Evolutionary conservation across 2,113 vertebrate species (phyloP).

Genomic region (Lathamus discolor): DNA sequence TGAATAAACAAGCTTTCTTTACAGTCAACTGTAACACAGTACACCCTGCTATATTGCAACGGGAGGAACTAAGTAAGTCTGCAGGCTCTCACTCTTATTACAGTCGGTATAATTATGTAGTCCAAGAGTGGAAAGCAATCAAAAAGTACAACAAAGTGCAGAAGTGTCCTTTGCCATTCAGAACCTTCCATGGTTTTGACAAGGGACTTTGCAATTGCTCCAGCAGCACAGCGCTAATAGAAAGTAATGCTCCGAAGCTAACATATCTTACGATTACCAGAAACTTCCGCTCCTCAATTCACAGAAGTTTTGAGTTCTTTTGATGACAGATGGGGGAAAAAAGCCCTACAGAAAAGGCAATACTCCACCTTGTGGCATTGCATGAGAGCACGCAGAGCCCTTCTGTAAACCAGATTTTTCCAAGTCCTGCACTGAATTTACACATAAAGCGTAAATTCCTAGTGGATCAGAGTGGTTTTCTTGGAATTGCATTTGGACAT

Average conservation of each 20-base stretch:
- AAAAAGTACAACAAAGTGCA: background rate
- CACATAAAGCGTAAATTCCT: background rate
- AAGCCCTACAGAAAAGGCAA: conserved; percentile 60
- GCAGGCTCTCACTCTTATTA: background rate
- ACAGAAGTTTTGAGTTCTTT: background rate
- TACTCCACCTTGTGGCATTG: conserved; percentile 77
- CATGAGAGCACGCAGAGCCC: background rate
- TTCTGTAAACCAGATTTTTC: background rate
- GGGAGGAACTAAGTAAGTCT: background rate
- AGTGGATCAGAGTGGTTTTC: background rate
- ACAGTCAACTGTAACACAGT: background rate
- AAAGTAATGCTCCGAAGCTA: background rate
- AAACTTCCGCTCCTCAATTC: background rate
- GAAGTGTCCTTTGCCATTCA: background rate
- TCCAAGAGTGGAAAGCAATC: background rate
- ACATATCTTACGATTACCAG: background rate
- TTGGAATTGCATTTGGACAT: background rate
- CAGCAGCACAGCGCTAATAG: background rate
- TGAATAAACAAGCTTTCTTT: background rate
- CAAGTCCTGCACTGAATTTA: background rate
- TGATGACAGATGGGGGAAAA: background rate
- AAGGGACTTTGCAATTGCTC: background rate
- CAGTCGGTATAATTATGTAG: background rate
- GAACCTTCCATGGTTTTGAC: background rate
- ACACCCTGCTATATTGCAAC: background rate